These are phyloP conservation scores for Leucania comma DNA, from an alignment of 2,888 invertebrate species.

Conservation along the genomic window DNA sequence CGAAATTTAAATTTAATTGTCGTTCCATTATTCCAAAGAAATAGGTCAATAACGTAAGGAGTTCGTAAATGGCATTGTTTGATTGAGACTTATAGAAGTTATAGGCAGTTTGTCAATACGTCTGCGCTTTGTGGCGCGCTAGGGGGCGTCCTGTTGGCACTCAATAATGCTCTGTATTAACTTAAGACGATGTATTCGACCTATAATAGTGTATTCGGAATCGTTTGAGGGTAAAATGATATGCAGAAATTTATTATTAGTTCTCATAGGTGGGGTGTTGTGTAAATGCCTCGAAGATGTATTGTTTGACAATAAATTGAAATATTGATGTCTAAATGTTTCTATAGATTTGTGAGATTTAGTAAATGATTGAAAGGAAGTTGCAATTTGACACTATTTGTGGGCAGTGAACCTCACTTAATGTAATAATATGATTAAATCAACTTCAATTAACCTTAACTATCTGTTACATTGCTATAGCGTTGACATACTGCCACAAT, in stretches of 20 bases:
- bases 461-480: neutral
- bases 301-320: conserved; percentile 62
- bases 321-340: conserved; percentile 53
- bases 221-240: conserved; percentile 88
- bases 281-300: conserved; percentile 48
- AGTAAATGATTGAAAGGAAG: conserved; percentile 3
- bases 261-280: conserved; percentile 78
- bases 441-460: no score
- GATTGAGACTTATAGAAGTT: conserved; percentile 89
- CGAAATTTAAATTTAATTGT: conserved; percentile 88
- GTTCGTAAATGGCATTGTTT: conserved; percentile 84
- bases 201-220: conserved; percentile 78
- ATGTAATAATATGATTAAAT: neutral
- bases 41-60: conserved; percentile 88
- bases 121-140: conserved; percentile 74
- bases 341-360: conserved; percentile 35
- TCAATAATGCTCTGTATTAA: conserved; percentile 74
- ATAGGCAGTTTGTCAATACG: conserved; percentile 90
- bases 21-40: conserved; percentile 87
- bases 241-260: conserved; percentile 87
- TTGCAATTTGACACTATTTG: conserved; percentile 18
- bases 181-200: conserved; percentile 78
- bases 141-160: conserved; percentile 79
- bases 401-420: conserved; percentile 3
- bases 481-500: neutral